Evolutionary conservation across 2,888 invertebrate species (phyloP).

Genomic region (Macrosiphum euphorbiae): DNA sequence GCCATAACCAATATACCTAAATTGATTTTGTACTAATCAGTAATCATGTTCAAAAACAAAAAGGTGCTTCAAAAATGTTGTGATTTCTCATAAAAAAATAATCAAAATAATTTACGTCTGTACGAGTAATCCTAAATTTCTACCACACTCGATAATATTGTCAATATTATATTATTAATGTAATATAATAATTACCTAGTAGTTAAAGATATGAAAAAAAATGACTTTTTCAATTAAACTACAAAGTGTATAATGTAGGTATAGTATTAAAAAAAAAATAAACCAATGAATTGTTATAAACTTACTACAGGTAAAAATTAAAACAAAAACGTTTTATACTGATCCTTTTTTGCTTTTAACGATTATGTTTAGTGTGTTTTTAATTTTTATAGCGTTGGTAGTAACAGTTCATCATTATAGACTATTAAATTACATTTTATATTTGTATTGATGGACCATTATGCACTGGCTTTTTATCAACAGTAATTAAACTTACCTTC

Average conservation of each 20-base stretch:
- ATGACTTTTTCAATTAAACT: neutral
- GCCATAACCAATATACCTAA: neutral
- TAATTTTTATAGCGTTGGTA: neutral
- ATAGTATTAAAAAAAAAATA: neutral
- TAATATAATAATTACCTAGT: neutral
- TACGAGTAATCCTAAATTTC: neutral
- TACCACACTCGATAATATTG: neutral
- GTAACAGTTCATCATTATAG: neutral
- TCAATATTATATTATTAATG: neutral
- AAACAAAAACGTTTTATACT: constrained; percentile 36
- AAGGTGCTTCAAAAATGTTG: neutral
- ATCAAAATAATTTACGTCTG: neutral
- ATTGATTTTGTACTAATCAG: neutral
- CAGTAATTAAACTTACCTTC: constrained; percentile 8
- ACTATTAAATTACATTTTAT: constrained; percentile 15
- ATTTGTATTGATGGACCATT: neutral
- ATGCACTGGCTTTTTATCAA: constrained; percentile 25
- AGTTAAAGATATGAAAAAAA: neutral
- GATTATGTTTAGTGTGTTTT: neutral
- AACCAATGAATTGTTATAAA: neutral
- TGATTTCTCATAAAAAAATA: neutral
- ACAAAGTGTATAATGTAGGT: neutral
- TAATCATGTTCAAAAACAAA: neutral
- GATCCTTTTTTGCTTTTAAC: constrained; percentile 5
- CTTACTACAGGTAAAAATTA: neutral